phyloP scores from a whole-genome alignment of 2,113 vertebrate species.

The Cromileptes altivelis region DNA sequence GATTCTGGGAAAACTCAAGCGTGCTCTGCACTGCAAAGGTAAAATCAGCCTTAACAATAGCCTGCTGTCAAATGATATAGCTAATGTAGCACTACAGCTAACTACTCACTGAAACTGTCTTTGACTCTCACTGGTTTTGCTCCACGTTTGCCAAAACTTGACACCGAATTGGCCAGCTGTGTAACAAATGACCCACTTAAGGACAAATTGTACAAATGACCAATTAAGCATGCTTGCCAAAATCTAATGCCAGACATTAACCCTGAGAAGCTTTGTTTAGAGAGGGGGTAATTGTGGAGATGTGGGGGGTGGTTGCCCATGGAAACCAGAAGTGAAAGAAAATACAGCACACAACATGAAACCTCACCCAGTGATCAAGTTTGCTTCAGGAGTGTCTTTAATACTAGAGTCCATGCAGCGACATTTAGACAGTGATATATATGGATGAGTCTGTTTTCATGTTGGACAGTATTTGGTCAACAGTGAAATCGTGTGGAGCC shows the following conservation, averaged over 20 bases:
- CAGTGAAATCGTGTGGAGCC: neutral
- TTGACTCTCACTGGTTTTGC: neutral
- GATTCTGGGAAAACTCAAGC: neutral
- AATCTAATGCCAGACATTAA: constrained; percentile 1
- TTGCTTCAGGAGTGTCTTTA: neutral
- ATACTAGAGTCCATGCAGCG: neutral
- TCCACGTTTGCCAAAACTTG: neutral
- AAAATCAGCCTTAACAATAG: neutral
- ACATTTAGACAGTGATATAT: neutral
- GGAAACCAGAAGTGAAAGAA: constrained; percentile 7
- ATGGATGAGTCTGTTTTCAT: neutral
- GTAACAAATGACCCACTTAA: neutral
- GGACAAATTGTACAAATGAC: constrained; percentile 13
- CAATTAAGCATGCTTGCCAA: neutral
- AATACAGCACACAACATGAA: neutral
- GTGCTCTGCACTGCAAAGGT: neutral
- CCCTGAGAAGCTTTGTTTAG: neutral
- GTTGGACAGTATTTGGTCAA: neutral
- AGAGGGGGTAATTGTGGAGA: neutral
- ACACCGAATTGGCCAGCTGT: neutral
- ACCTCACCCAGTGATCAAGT: neutral
- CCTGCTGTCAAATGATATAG: too few relatives aligned
- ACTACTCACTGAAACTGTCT: neutral
- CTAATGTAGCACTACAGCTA: neutral
- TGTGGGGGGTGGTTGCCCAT: neutral